Percentiles rank a stretch among this genome's conserved stretches.
Conservation (phyloP, 2,113 vertebrate genomes). For the Craseonycteris thonglongyai region DNA sequence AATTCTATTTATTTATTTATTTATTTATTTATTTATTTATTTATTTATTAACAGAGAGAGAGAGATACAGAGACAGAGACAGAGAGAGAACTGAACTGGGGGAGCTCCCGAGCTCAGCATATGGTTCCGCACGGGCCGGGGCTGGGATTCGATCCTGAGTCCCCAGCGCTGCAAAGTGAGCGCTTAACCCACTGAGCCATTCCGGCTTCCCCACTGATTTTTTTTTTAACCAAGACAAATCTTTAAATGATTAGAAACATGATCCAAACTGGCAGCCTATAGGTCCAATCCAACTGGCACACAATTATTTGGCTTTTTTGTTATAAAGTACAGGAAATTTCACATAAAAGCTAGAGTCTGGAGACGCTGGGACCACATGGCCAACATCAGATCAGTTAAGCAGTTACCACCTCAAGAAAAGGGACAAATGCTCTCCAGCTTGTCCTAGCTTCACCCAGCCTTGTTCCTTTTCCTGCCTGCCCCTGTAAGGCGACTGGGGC, state of each 20-base stretch:
- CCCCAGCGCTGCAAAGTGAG: no score
- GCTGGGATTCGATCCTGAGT: no score
- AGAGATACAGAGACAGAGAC: no score
- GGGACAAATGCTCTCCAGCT: background rate
- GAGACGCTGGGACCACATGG: background rate
- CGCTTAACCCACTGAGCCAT: no score
- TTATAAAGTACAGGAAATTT: background rate
- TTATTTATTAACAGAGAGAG: no score
- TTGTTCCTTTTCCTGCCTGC: background rate
- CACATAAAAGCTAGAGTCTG: background rate
- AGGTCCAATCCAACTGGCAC: background rate
- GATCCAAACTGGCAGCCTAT: background rate
- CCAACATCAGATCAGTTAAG: background rate
- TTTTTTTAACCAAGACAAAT: constrained; percentile 8
- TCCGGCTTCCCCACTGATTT: no score
- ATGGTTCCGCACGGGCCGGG: no score
- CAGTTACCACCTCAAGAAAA: background rate
- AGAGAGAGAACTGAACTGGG: no score
- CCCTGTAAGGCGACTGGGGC: no score
- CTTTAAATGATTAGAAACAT: constrained; percentile 18
- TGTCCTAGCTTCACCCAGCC: background rate
- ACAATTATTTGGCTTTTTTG: background rate
- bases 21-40: no score
- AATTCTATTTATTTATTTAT: no score
- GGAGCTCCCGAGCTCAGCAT: no score